phyloP scores from a whole-genome alignment of 2,113 vertebrate genomes.

The Bos indicus region DNA sequence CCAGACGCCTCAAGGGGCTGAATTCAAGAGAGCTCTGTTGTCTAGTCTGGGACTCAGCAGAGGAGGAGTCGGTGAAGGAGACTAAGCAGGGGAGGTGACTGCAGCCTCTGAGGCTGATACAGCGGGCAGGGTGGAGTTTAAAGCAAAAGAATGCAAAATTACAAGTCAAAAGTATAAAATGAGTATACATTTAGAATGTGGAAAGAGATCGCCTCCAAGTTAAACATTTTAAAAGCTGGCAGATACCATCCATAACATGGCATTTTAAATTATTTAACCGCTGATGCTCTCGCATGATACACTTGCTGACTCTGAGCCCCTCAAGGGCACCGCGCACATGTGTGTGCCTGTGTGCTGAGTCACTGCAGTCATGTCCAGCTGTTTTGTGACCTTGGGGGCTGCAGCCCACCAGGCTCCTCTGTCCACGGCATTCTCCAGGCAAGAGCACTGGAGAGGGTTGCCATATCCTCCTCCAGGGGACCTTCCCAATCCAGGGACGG shows the following conservation, averaged over 20 bases:
- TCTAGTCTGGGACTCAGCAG: neutral
- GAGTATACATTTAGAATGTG: neutral
- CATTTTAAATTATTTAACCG: neutral
- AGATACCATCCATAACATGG: neutral
- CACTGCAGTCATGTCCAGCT: neutral
- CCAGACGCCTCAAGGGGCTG: neutral
- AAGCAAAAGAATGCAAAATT: neutral
- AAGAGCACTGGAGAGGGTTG: neutral
- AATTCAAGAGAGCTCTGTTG: neutral
- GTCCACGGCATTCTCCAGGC: neutral
- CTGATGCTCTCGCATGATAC: too few species aligned
- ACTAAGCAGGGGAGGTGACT: neutral
- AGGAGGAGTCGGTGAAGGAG: neutral
- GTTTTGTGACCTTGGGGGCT: neutral
- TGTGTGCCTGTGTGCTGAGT: neutral
- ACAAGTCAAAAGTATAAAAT: neutral
- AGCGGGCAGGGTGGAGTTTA: neutral
- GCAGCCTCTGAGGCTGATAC: neutral
- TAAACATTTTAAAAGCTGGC: neutral
- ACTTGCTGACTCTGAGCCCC: neutral
- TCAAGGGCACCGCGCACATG: fast-evolving
- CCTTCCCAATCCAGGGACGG: neutral
- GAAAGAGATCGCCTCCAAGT: neutral
- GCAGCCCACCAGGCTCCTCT: neutral
- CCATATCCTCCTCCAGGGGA: neutral